Evolutionary conservation across 2,113 vertebrate genomes (phyloP).

Genomic region (Hippocampus guttulatus): DNA sequence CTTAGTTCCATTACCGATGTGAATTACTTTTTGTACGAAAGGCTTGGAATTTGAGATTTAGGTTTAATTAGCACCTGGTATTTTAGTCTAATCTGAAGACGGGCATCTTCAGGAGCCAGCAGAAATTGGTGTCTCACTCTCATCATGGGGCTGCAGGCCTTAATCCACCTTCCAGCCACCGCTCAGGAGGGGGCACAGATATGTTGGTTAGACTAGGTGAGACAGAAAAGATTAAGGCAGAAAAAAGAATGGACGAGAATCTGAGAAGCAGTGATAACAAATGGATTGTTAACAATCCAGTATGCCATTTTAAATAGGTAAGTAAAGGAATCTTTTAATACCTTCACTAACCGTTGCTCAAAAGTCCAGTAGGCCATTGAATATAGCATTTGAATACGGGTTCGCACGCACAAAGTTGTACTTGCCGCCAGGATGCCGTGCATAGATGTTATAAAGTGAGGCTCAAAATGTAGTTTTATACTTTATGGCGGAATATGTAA

Average conservation of each 20-base stretch:
- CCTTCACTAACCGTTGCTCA: neutral
- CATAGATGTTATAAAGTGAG: neutral
- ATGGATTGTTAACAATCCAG: neutral
- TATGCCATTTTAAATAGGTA: neutral
- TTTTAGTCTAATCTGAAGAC: slow-evolving; percentile 53
- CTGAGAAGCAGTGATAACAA: slow-evolving; percentile 44
- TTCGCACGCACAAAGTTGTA: neutral
- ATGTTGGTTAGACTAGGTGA: slow-evolving; percentile 52
- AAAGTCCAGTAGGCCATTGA: neutral
- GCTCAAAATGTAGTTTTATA: neutral
- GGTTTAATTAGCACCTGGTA: slow-evolving; percentile 16
- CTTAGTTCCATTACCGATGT: slow-evolving; percentile 13
- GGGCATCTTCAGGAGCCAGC: slow-evolving; percentile 50
- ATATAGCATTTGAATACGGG: neutral
- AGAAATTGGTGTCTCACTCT: slow-evolving; percentile 45
- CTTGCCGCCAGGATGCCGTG: neutral
- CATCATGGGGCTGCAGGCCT: slow-evolving; percentile 57
- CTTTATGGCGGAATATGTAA: neutral
- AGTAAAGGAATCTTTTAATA: neutral
- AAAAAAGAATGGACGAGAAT: slow-evolving; percentile 41
- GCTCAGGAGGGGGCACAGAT: slow-evolving; percentile 65
- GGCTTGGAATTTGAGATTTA: slow-evolving; percentile 33
- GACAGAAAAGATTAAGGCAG: slow-evolving; percentile 48
- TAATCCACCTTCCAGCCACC: slow-evolving; percentile 66
- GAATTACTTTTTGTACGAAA: slow-evolving; percentile 16